A percentile compares a stretch with the other conserved stretches of the same genome.
Evolutionary conservation across 2,797 vertebrate species (phyloP).

Genomic region (Enteromius fasciolatus): DNA sequence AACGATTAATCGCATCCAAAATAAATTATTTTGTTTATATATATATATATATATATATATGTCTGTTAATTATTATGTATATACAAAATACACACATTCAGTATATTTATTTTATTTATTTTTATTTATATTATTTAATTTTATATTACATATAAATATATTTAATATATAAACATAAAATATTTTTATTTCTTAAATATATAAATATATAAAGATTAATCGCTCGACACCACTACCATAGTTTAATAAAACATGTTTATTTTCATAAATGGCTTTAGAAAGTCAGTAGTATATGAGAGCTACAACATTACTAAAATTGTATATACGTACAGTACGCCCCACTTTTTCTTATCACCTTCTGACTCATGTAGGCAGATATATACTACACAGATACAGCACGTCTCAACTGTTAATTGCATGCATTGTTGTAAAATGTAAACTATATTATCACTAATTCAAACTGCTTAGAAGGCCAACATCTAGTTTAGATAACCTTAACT

Average conservation of each 20-base stretch:
- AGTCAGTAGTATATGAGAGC: neutral
- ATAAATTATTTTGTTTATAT: no score
- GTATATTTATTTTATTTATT: no score
- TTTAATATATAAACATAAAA: no score
- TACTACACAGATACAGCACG: neutral
- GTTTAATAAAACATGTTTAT: neutral
- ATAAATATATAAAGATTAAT: no score
- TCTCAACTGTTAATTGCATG: neutral
- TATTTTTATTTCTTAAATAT: no score
- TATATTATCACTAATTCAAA: neutral
- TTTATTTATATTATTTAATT: no score
- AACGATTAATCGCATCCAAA: no score
- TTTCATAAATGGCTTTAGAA: neutral
- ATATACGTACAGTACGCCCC: neutral
- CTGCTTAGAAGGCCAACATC: neutral
- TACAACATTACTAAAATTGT: neutral
- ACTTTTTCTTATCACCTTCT: neutral
- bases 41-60: no score
- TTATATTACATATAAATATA: no score
- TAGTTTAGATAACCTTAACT: neutral
- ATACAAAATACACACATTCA: no score
- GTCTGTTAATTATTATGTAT: no score
- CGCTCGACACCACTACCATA: neutral
- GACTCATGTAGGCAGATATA: neutral
- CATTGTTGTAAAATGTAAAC: neutral